Conservation (phyloP, 2,113 vertebrate species). For the Cisticola juncidis region DNA sequence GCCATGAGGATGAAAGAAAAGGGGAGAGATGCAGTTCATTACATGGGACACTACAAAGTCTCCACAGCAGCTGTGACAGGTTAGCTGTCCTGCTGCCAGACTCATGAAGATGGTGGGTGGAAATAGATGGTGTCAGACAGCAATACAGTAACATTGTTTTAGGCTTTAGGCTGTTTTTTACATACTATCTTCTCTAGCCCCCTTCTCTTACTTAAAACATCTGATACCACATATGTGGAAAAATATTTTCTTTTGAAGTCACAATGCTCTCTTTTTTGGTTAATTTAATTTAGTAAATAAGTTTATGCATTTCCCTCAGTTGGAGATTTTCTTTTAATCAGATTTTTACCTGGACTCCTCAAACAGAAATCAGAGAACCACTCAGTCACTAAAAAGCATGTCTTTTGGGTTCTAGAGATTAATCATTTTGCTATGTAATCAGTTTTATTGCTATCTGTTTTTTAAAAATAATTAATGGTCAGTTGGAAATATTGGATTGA, state of each 20-base stretch:
- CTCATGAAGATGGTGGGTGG: background rate
- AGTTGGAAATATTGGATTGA: background rate
- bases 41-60: background rate
- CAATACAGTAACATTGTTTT: accelerated
- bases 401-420: background rate
- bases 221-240: background rate
- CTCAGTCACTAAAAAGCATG: background rate
- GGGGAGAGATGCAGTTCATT: background rate
- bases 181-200: accelerated
- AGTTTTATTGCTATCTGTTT: background rate
- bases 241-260: background rate
- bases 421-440: background rate
- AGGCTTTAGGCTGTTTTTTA: background rate
- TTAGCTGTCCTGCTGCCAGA: background rate
- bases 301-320: background rate
- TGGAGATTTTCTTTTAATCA: background rate
- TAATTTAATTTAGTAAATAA: background rate
- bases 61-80: background rate
- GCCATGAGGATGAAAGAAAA: background rate
- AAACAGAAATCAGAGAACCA: background rate
- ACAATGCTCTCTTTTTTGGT: background rate
- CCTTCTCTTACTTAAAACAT: background rate
- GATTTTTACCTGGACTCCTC: background rate
- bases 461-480: background rate
- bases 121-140: background rate